Conservation (phyloP, 2,888 invertebrate species). For the Pammene fasciana region DNA sequence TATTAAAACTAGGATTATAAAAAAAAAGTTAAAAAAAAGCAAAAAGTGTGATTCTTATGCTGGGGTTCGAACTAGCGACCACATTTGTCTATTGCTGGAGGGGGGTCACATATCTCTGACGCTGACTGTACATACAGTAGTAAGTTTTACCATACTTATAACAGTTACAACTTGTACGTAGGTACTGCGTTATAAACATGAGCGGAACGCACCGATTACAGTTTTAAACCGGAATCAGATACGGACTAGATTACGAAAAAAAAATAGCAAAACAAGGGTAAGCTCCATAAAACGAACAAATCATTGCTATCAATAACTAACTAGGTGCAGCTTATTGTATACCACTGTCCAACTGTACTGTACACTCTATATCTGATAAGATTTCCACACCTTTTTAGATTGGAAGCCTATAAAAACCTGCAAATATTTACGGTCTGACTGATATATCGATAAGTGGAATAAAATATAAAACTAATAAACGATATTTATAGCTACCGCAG, state of each 20-base stretch:
- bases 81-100: too few relatives aligned
- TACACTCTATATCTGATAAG: neutral
- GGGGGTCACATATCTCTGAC: too few relatives aligned
- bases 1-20: too few relatives aligned
- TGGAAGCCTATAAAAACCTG: neutral
- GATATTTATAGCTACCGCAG: conserved; percentile 12
- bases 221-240: neutral
- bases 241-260: neutral
- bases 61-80: too few relatives aligned
- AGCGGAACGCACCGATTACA: too few relatives aligned
- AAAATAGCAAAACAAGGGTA: neutral
- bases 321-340: neutral
- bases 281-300: neutral
- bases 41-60: too few relatives aligned
- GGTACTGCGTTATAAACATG: too few relatives aligned
- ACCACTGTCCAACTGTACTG: too few relatives aligned
- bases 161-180: too few relatives aligned
- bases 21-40: too few relatives aligned
- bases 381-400: conserved; percentile 9
- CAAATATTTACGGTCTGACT: conserved; percentile 3
- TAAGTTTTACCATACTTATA: too few relatives aligned
- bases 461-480: conserved; percentile 21
- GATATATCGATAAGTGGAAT: conserved; percentile 13
- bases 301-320: neutral
- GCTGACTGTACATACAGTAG: too few relatives aligned